A percentile compares a stretch with the other conserved stretches of the same genome.
phyloP scores from a whole-genome alignment of 1,140 invertebrate species.

The Andricus grossulariae region DNA sequence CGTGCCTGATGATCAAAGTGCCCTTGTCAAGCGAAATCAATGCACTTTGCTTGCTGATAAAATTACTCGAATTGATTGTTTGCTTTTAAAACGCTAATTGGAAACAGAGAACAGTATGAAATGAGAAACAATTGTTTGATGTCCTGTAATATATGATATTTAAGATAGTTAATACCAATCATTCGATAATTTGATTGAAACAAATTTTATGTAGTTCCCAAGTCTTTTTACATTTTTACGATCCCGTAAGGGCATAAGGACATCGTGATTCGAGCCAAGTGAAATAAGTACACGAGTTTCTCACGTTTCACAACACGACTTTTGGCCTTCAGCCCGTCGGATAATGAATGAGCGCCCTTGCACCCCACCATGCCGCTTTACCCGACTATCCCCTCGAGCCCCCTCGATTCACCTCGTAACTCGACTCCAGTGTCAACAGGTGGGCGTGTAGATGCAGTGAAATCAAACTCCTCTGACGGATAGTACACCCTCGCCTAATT shows the following conservation, averaged over 20 bases:
- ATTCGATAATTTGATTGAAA: neutral
- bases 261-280: neutral
- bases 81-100: neutral
- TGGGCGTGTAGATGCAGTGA: conserved; percentile 57
- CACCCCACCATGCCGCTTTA: conserved; percentile 32
- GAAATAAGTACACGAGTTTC: conserved; percentile 13
- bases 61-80: conserved; percentile 3
- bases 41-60: conserved; percentile 30
- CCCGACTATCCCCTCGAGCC: conserved; percentile 54
- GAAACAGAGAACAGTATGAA: neutral
- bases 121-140: no score
- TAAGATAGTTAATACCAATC: neutral
- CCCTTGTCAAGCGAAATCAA: conserved; percentile 26
- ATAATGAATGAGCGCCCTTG: conserved; percentile 53
- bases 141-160: neutral
- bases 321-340: conserved; percentile 27
- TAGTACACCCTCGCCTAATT: neutral
- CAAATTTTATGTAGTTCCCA: neutral
- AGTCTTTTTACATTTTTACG: neutral
- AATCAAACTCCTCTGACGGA: neutral
- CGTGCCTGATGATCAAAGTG: conserved; percentile 26
- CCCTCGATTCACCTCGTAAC: conserved; percentile 57
- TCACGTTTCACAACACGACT: conserved; percentile 29
- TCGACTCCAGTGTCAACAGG: conserved; percentile 63
- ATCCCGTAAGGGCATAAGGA: neutral